Evolutionary conservation across 2,113 vertebrate species (phyloP), one percentile per base, ranked within the genome.

Genomic region (Embiotoca jacksoni): DNA sequence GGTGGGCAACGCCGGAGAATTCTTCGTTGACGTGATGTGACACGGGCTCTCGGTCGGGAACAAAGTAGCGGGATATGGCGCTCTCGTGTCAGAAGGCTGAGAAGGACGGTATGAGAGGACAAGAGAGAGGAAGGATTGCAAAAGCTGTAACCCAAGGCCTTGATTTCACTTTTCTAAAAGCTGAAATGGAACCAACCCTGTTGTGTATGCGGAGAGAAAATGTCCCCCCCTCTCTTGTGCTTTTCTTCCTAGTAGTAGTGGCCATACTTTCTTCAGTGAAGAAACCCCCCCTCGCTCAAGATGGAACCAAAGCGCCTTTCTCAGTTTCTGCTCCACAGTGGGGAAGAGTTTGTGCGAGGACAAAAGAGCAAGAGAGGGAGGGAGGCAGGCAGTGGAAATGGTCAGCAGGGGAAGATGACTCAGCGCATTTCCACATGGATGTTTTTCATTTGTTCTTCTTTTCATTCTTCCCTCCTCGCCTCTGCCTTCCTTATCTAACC

Each of bases 1-100:
- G 35, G 98, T 98, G 94, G 97, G 97, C 88, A 99, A 98, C 82
- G 97, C 97, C 65, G 98, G 98, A 93, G 98, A 99, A 94, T 99
- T 99, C 94, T 99, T 99, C 93, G 97, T 99, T 72, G 98, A 99
- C 93, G 98, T 99, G 93, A 99, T 99, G 98, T 99, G 96, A 98
- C 60, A 4, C 10, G 35, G 72, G 70, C 71, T 61, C 31, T 47
- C 47, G 60, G 83, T 52, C 3, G 30, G 67, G 69, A 57, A 72
- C 55, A 70, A 49, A 81, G 75, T 83, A 84, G 80, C 75, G 80
- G 23, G 72, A 68, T 58, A 57, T 63, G 59, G 66, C 49, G 75
- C 82, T 69, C 58, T 81, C 16, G 13, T 55, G 67, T 82, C 67
- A 11, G 31, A 52, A 47, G 30, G 53, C 57, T 57, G 59, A 81